Base-by-base conservation (phyloP, 2,888 invertebrate genomes). In the Caenorhabditis auriculariae region DNA sequence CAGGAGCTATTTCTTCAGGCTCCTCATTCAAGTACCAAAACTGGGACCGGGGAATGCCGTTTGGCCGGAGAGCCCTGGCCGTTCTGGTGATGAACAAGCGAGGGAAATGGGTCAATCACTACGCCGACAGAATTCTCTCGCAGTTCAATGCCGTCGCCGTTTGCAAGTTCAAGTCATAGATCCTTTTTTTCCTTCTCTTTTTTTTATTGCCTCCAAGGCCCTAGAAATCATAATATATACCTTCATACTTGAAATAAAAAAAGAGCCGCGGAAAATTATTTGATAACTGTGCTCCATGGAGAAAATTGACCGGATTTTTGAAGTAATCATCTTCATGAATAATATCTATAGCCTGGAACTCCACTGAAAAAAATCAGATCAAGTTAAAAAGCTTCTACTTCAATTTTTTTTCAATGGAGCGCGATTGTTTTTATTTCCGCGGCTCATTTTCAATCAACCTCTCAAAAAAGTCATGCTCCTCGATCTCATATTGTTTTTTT, bases 91-190 rank as follows among this genome's bases (percentile, higher is more conserved):
- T 73, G 74, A 66, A 68, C 39, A 54, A 61, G 35, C 49, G 66
- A 37, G 72, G 74, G 6, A 65, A 65, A 52, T 74, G 74, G 74
- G 51, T 66, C 43, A 74, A 74, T 54, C 66, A 69, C 39, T 68
- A 69, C 51, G 74, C 74, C 1, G 74, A 74, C 51, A 47, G 57
- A 21, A 66, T 66, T 9, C 54, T 73, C 12, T 65, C 65, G 2
- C 65, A 66, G 29, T 67, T 60, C 44, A 56, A 64, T 45, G 59
- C 72, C 4, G 71, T 74, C 21, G 74, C 67, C 27, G 64, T 74
- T 45, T 74, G 74, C 64, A 74, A 74, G 53, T 71, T 71, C 46
- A 62, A 64, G 41, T 57, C 61, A 32, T 66, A 39, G 51, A 43
- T 24, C 32, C 24, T 39, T 39, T 41, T 52, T 15, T 46, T 12